Percentiles rank a stretch among this genome's conserved stretches.
phyloP scores from a whole-genome alignment of 1,140 invertebrate genomes.

The Thaumetopoea pityocampa region DNA sequence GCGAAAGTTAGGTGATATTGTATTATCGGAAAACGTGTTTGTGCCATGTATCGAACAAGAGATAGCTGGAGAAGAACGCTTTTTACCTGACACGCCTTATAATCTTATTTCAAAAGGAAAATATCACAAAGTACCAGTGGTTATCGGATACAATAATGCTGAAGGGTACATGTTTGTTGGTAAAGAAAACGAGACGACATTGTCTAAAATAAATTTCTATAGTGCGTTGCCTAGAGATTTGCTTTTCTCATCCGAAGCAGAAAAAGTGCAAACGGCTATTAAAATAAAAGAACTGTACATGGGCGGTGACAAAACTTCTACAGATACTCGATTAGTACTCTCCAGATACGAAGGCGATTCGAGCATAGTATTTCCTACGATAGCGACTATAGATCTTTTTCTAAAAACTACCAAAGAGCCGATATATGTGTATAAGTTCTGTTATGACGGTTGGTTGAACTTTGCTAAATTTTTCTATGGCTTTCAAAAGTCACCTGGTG shows the following conservation, averaged over 20 bases:
- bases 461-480: constrained; percentile 36
- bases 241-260: constrained; percentile 28
- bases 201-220: constrained; percentile 36
- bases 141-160: constrained; percentile 52
- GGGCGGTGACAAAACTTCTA: constrained; percentile 26
- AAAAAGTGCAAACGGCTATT: constrained; percentile 29
- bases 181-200: constrained; percentile 57
- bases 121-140: constrained; percentile 46
- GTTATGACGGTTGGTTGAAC: constrained; percentile 46
- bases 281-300: constrained; percentile 41
- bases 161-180: constrained; percentile 57
- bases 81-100: constrained; percentile 45
- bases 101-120: constrained; percentile 33
- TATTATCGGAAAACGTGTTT: constrained; percentile 54
- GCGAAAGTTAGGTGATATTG: constrained; percentile 37
- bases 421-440: constrained; percentile 41
- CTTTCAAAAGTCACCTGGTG: constrained; percentile 32
- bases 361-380: constrained; percentile 41
- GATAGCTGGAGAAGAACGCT: constrained; percentile 28
- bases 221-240: constrained; percentile 47
- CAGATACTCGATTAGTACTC: constrained; percentile 34
- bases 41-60: constrained; percentile 50
- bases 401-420: constrained; percentile 31
- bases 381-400: constrained; percentile 39
- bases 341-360: constrained; percentile 47